A percentile compares a stretch with the other conserved stretches of the same genome.
Evolutionary conservation across 2,797 vertebrate species (phyloP).

Genomic region (Apogon hyalosoma): DNA sequence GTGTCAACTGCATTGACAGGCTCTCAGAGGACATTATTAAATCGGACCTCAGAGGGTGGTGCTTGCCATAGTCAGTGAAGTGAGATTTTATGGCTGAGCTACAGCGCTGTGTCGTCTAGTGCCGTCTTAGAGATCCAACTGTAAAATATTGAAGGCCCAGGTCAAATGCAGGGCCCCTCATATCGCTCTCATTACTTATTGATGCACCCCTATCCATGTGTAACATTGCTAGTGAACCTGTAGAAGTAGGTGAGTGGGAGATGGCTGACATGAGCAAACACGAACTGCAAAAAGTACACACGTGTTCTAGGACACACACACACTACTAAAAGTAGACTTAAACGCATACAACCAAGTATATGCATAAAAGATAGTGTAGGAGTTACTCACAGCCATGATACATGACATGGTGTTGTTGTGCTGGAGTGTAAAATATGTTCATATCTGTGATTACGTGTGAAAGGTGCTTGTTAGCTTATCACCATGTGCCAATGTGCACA

Average conservation of each 20-base stretch:
- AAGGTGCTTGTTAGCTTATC: constrained; percentile 12
- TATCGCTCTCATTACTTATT: constrained; percentile 74
- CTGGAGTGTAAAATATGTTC: background rate
- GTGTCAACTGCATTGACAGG: constrained; percentile 27
- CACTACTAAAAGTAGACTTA: background rate
- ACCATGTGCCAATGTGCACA: constrained; percentile 6
- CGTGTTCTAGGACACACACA: background rate
- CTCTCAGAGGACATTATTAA: constrained; percentile 47
- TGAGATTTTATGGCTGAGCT: constrained; percentile 59
- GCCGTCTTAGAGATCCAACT: constrained; percentile 47
- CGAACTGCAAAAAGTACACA: constrained; percentile 3
- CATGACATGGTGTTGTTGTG: background rate
- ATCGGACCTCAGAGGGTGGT: constrained; percentile 61
- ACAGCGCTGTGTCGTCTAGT: constrained; percentile 32
- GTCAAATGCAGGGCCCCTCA: constrained; percentile 63
- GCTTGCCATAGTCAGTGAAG: constrained; percentile 35
- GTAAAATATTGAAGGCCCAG: constrained; percentile 77
- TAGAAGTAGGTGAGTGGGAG: constrained; percentile 30
- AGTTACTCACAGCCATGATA: background rate
- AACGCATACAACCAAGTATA: background rate
- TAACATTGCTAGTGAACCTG: constrained; percentile 57
- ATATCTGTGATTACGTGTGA: background rate
- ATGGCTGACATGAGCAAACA: constrained; percentile 26
- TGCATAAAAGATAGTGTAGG: background rate
- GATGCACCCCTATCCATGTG: constrained; percentile 52